phyloP scores from a whole-genome alignment of 2,797 vertebrate species.

The Scyliorhinus canicula region DNA sequence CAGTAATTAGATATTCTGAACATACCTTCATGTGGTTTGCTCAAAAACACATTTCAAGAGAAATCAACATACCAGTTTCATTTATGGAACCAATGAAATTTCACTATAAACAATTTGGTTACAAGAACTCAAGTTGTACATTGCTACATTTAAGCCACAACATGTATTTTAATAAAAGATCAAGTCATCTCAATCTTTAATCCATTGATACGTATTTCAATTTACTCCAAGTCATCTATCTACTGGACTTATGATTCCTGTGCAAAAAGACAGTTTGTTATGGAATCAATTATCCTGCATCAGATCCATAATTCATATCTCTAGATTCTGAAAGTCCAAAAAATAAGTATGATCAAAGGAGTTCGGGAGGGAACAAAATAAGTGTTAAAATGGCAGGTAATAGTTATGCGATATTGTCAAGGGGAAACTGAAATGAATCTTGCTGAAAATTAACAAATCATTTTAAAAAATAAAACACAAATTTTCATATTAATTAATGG shows the following conservation, averaged over 20 bases:
- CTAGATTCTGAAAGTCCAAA: not conserved
- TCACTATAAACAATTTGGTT: not conserved
- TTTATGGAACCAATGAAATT: not conserved
- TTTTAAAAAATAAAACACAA: too few relatives aligned
- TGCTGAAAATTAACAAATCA: not conserved
- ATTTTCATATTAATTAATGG: not conserved
- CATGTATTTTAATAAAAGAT: not conserved
- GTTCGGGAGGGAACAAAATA: not conserved
- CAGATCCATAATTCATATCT: not conserved
- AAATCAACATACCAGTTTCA: not conserved
- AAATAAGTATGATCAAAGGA: not conserved
- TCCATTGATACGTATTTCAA: not conserved
- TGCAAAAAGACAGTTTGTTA: not conserved
- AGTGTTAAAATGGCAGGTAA: not conserved
- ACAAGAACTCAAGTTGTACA: not conserved
- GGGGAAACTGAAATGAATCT: not conserved
- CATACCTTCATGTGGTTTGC: not conserved
- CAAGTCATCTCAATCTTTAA: not conserved
- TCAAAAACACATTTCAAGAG: not conserved
- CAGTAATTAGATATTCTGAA: not conserved
- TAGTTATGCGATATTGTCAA: not conserved
- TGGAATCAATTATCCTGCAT: not conserved
- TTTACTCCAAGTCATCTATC: not conserved
- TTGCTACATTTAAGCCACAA: not conserved
- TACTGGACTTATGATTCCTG: not conserved